Conservation (phyloP, 1,140 invertebrate species). For the Drosophila varians region DNA sequence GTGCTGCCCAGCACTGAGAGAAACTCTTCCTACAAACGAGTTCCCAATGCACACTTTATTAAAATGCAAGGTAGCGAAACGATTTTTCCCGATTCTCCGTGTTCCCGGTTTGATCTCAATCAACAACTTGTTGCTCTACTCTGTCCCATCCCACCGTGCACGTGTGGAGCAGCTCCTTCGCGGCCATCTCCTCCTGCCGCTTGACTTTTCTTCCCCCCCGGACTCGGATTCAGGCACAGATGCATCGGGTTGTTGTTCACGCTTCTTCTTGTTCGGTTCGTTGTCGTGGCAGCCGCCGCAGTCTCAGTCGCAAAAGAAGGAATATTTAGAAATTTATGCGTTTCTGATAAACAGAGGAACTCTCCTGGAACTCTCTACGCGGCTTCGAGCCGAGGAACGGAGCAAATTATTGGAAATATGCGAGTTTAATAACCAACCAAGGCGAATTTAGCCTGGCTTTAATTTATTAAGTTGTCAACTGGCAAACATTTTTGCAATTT, state of each 20-base stretch:
- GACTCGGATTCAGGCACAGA: conserved; percentile 10
- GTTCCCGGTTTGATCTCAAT: conserved; percentile 15
- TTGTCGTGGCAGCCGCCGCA: conserved; percentile 35
- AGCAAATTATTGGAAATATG: conserved; percentile 79
- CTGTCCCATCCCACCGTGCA: conserved; percentile 32
- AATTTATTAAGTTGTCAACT: conserved; percentile 82
- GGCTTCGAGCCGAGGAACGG: conserved; percentile 15
- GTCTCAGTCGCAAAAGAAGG: conserved; percentile 34
- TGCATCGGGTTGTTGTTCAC: conserved; percentile 37
- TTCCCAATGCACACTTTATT: not conserved
- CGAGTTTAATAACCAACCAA: conserved; percentile 75
- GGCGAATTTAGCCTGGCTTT: conserved; percentile 32
- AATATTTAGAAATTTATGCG: conserved; percentile 82
- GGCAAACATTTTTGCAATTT: conserved; percentile 76
- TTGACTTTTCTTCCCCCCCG: conserved; percentile 15
- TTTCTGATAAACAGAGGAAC: conserved; percentile 81
- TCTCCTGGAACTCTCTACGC: conserved; percentile 74
- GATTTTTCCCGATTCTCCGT: conserved; percentile 11
- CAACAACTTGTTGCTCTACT: conserved; percentile 18
- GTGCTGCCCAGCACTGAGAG: conserved; percentile 24
- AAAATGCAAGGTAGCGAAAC: too few species aligned
- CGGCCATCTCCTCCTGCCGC: conserved; percentile 18
- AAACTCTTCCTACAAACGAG: not conserved
- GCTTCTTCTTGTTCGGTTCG: conserved; percentile 32
- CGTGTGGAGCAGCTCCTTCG: conserved; percentile 35